phyloP scores from a whole-genome alignment of 1,140 invertebrate genomes.

The Ditylenchus dipsaci region DNA sequence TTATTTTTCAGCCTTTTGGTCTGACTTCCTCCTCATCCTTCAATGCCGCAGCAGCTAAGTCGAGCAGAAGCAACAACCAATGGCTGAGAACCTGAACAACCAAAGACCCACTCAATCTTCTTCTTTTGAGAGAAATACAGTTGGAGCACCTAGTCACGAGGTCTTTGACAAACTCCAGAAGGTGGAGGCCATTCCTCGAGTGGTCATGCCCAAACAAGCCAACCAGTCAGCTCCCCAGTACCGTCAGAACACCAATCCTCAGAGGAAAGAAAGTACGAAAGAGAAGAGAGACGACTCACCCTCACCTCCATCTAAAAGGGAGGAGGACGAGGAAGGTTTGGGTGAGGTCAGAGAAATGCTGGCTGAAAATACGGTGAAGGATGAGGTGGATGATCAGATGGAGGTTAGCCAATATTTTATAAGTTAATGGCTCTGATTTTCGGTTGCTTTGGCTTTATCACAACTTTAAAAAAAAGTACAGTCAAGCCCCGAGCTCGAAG shows the following conservation, averaged over 20 bases:
- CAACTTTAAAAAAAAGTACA: no score
- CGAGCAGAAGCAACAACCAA: no score
- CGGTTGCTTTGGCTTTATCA: no score
- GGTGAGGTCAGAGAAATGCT: background rate
- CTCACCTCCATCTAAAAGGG: slow-evolving; percentile 12
- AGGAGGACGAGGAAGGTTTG: slow-evolving; percentile 3
- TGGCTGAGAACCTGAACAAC: no score
- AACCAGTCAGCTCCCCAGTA: background rate
- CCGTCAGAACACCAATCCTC: background rate
- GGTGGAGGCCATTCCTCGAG: background rate
- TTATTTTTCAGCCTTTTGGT: no score
- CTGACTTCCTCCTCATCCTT: no score
- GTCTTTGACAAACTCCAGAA: background rate
- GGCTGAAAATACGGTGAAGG: background rate
- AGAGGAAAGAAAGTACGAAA: slow-evolving; percentile 2
- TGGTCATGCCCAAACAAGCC: background rate
- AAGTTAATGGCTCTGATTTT: no score
- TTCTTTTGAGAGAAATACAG: no score
- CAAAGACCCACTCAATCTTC: no score
- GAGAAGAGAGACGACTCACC: slow-evolving; percentile 15
- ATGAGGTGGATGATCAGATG: background rate
- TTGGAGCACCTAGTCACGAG: background rate
- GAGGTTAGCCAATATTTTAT: background rate
- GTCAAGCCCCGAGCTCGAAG: no score
- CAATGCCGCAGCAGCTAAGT: no score